Evolutionary conservation across 2,797 vertebrate species (phyloP).

Genomic region (Phoxinus dragarum): DNA sequence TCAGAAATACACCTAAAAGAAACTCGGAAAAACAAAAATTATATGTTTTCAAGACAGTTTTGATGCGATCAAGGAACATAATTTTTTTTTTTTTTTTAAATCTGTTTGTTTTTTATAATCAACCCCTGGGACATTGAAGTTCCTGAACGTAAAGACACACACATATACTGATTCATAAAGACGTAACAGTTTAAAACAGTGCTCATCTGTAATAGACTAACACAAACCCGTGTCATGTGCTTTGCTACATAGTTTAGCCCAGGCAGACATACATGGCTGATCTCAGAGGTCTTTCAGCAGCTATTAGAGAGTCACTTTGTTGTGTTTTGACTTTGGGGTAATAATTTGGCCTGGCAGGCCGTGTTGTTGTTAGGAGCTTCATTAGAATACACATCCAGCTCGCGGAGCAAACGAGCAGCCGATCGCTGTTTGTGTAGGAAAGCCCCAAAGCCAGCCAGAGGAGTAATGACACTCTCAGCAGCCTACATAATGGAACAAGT

Average conservation of each 20-base stretch:
- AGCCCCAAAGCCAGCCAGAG: slow-evolving; percentile 70
- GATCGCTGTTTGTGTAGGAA: slow-evolving; percentile 73
- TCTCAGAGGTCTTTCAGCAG: slow-evolving; percentile 68
- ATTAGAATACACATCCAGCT: slow-evolving; percentile 83
- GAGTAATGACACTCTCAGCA: slow-evolving; percentile 81
- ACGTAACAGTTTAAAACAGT: slow-evolving; percentile 72
- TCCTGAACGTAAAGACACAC: slow-evolving; percentile 52
- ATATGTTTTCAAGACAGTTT: background rate
- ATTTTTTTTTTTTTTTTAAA: background rate
- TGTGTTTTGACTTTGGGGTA: slow-evolving; percentile 85
- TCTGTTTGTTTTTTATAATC: background rate
- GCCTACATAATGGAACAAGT: slow-evolving; percentile 82
- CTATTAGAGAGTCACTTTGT: slow-evolving; percentile 74
- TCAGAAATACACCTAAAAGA: background rate
- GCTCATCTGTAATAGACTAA: slow-evolving; percentile 75
- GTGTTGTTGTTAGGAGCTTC: slow-evolving; percentile 83
- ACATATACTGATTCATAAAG: slow-evolving; percentile 74
- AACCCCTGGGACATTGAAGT: background rate
- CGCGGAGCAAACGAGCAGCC: slow-evolving; percentile 81
- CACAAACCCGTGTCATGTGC: slow-evolving; percentile 58
- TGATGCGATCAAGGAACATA: too few relatives aligned
- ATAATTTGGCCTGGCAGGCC: slow-evolving; percentile 85
- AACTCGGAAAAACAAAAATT: too few relatives aligned
- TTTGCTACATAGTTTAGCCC: slow-evolving; percentile 75
- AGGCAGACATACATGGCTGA: slow-evolving; percentile 77